Base-by-base conservation (phyloP, 2,888 invertebrate species). In the Pogonocherus hispidulus region DNA sequence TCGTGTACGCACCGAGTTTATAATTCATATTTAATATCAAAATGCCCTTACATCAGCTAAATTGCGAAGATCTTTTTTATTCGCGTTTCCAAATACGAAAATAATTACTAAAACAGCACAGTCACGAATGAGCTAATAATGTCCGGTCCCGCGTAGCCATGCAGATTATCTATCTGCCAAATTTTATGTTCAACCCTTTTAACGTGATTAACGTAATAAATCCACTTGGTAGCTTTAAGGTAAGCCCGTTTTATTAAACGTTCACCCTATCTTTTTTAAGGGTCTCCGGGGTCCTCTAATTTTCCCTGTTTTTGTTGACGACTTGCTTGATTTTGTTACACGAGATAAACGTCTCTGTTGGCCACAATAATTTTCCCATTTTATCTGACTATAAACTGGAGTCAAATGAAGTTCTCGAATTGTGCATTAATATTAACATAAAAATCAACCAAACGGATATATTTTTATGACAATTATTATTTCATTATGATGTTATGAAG, bases 141-240 rank as follows among this genome's bases (percentile, higher is more conserved):
- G 41, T 41, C 41, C 41, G 14, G 41, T n/a, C 14, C 14, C 14
- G n/a, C 1, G 3, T 14, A 27, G 8, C 14, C 5, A 3, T 16
- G n/a, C 41, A 41, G 41, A 41, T 41, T 41, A 41, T 41, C 41
- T 41, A 41, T 41, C 14, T 41, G 41, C 41, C n/a, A 41, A 9
- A 41, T 41, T n/a, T 41, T 41, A 41, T 16, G n/a, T n/a, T n/a
- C 41, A 41, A 41, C 41, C 41, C 41, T 41, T 41, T 41, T 41
- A 41, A 41, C 41, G 41, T 41, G 41, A 41, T 41, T 41, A 41
- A 41, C 41, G 41, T 41, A 41, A 41, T 41, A 41, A 41, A 41
- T 41, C 41, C 41, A 41, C 41, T 41, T 16, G n/a, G 41, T 41
- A 41, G 41, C 41, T 41, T 41, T 41, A 41, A 41, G 41, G 41